phyloP scores from a whole-genome alignment of 2,888 invertebrate genomes.

The Rhimphoctona megacephalus region DNA sequence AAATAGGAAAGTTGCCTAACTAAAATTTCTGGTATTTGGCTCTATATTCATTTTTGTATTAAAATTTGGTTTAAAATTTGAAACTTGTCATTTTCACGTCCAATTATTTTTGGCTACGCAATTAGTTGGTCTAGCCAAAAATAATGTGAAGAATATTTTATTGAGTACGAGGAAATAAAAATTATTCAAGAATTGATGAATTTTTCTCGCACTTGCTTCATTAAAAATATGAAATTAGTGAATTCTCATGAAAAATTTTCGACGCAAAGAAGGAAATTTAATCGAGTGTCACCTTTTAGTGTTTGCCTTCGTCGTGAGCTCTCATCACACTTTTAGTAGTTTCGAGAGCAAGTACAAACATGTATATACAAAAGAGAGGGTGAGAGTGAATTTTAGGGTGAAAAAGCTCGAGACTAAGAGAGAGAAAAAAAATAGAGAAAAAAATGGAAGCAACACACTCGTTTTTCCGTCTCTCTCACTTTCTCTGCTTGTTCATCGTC shows the following conservation, averaged over 20 bases:
- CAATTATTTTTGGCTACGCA: neutral
- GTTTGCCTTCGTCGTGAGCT: constrained; percentile 40
- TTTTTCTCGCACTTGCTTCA: neutral
- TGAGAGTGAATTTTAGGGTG: constrained; percentile 1
- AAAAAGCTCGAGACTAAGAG: neutral
- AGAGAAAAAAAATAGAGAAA: neutral
- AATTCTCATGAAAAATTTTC: neutral
- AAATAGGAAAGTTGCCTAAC: too few species aligned
- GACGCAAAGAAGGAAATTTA: constrained; percentile 13
- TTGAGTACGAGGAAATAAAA: neutral
- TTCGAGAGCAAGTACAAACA: constrained; percentile 40
- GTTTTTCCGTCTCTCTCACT: constrained; percentile 6
- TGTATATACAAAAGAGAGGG: neutral
- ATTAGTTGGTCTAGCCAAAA: neutral
- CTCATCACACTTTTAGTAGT: constrained; percentile 20
- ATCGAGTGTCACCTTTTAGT: constrained; percentile 38
- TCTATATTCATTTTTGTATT: neutral
- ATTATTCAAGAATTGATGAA: neutral
- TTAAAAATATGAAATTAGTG: neutral
- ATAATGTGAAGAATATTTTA: neutral
- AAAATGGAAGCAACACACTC: neutral
- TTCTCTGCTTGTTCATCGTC: constrained; percentile 28
- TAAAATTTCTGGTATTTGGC: too few species aligned
- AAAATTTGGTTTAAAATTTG: neutral
- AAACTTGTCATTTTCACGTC: neutral